Evolutionary conservation across 2,888 invertebrate species (phyloP).

Genomic region (Zygothrica quintamaculata): DNA sequence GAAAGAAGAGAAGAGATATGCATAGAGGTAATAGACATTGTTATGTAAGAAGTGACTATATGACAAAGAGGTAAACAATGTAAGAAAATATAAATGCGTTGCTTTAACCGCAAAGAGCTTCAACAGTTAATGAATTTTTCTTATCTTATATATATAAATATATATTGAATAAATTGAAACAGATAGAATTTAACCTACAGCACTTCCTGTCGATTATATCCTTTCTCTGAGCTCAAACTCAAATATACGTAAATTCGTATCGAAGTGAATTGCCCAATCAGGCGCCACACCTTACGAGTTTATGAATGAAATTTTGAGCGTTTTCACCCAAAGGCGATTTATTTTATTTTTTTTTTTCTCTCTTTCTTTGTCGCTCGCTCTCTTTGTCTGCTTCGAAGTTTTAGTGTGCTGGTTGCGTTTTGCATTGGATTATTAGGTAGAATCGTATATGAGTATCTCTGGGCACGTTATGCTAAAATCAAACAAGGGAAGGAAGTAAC

Average conservation of each 20-base stretch:
- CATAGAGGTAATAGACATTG: constrained; percentile 2
- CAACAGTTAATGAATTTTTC: no score
- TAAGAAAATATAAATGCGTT: no score
- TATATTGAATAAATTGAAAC: background rate
- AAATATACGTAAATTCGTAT: background rate
- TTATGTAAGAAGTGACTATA: background rate
- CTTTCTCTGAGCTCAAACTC: background rate
- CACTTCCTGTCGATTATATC: constrained; percentile 13
- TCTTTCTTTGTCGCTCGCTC: no score
- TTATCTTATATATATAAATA: no score
- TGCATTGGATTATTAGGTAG: constrained; percentile 22
- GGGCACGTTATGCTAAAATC: constrained; percentile 24
- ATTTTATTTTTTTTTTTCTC: constrained; percentile 8
- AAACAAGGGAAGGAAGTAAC: constrained; percentile 20
- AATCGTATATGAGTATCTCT: constrained; percentile 5
- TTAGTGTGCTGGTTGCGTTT: background rate
- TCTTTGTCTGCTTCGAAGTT: constrained; percentile 9
- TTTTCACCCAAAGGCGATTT: constrained; percentile 44
- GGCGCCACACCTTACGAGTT: constrained; percentile 38
- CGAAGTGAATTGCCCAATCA: constrained; percentile 29
- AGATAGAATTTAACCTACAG: background rate
- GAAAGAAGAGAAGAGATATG: constrained; percentile 12
- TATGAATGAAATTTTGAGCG: constrained; percentile 57
- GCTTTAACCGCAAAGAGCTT: no score
- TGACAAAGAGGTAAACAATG: no score